Evolutionary conservation across 2,888 invertebrate genomes (phyloP), one percentile per base, ranked within the genome.

Genomic region (Eucriotettix oculatus): DNA sequence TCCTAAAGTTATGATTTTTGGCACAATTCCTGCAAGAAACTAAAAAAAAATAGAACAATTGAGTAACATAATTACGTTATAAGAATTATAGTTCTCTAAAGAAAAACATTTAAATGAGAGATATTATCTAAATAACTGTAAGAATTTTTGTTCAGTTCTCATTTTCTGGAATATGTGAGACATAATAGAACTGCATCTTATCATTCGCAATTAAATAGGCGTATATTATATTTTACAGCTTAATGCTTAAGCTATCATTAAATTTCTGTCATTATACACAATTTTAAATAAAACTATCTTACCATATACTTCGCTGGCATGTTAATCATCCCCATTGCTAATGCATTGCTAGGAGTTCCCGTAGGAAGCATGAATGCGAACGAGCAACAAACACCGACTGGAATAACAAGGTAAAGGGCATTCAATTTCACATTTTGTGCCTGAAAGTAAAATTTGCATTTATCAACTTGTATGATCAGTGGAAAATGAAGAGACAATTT

Each of bases 291-390:
- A 1, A 16, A 16, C 1, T 17, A 10, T 29, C 9, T 52, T 60
- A 60, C 60, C 58, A 61, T 61, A 16, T 58, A 42, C 14, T 56
- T 53, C 10, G 56, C 52, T 7, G 40, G n/a, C 9, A 61, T 56
- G 17, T 58, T 48, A 3, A 10, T 16, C 14, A 56, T 16, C 11
- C 56, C 61, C 9, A 42, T 16, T 11, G 57, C 53, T 1, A 58
- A n/a, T 12, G 58, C 58, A 58, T 59, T 61, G 16, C 58, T 42
- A 10, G 58, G 61, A 40, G 61, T 61, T 10, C 61, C 61, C 16
- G 59, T 59, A 16, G 61, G 61, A 43, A 61, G 12, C 40, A 53
- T 41, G 41, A 58, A 61, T 42, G 58, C 55, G 17, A 54, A 61
- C 7, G 61, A 61, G 12, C 61, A 57, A 48, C 58, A 29, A 14